Percentiles rank a stretch among this genome's conserved stretches.
These are phyloP conservation scores for Penaeus indicus DNA, from an alignment of 1,140 invertebrate species.

Conservation along the genomic window DNA sequence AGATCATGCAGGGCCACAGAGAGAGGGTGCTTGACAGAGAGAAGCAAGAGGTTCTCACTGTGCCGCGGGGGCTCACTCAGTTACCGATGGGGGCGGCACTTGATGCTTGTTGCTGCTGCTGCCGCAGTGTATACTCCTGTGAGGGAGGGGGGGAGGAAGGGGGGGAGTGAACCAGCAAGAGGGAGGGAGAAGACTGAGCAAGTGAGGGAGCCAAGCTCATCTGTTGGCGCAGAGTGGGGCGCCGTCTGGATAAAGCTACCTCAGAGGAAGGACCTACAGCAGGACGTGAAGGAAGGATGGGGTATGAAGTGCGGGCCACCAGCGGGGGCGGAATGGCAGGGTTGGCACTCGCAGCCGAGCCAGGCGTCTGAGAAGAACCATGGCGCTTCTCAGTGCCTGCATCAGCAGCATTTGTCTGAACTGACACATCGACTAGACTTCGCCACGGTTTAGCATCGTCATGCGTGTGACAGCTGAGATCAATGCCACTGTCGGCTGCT, in stretches of 20 bases:
- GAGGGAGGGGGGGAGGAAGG: slow-evolving; percentile 48
- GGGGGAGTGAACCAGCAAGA: slow-evolving; percentile 51
- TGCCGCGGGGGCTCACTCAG: slow-evolving; percentile 63
- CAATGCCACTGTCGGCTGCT: slow-evolving; percentile 54
- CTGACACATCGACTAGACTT: slow-evolving; percentile 56
- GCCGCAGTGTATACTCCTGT: slow-evolving; percentile 29
- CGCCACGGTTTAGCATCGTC: slow-evolving; percentile 63
- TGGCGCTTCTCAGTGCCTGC: neutral
- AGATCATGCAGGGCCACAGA: slow-evolving; percentile 36
- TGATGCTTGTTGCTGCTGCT: slow-evolving; percentile 36
- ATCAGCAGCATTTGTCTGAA: slow-evolving; percentile 26
- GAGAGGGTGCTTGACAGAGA: slow-evolving; percentile 54
- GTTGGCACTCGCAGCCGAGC: neutral
- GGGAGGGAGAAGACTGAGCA: slow-evolving; percentile 56
- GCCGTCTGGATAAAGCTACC: slow-evolving; percentile 9
- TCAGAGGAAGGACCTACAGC: slow-evolving; percentile 31
- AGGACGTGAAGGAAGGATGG: slow-evolving; percentile 40
- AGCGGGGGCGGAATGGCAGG: slow-evolving; percentile 29
- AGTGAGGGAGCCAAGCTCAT: slow-evolving; percentile 43
- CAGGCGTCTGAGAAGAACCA: neutral
- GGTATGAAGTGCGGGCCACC: slow-evolving; percentile 46
- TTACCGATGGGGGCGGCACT: slow-evolving; percentile 64
- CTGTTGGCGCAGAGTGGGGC: slow-evolving; percentile 31
- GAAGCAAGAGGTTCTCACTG: slow-evolving; percentile 64
- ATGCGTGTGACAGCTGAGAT: slow-evolving; percentile 60